phyloP scores from a whole-genome alignment of 2,797 vertebrate species.

The Gymnocypris eckloni region DNA sequence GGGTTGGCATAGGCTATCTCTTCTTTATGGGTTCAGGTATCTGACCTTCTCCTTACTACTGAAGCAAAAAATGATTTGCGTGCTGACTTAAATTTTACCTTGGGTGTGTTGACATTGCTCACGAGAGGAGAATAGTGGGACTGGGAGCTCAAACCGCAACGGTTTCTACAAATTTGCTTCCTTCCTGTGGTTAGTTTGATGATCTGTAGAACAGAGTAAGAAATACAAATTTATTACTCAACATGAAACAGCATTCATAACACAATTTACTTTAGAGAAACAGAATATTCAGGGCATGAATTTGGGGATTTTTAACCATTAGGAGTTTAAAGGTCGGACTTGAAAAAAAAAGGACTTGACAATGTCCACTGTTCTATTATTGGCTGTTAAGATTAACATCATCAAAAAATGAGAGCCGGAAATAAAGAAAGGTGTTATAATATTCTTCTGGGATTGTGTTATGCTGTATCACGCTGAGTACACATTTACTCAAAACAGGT shows the following conservation, averaged over 20 bases:
- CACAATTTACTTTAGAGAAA: not conserved
- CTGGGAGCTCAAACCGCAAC: constrained; percentile 55
- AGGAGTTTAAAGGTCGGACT: not conserved
- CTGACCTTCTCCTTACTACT: constrained; percentile 82
- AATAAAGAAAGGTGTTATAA: not conserved
- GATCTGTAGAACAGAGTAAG: constrained; percentile 8
- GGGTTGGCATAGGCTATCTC: constrained; percentile 35
- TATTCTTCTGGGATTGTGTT: not conserved
- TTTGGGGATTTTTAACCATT: not conserved
- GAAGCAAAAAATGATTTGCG: constrained; percentile 82
- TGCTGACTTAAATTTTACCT: constrained; percentile 83
- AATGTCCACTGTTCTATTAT: not conserved
- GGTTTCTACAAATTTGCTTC: constrained; percentile 42
- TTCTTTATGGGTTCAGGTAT: constrained; percentile 82
- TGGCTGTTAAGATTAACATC: not conserved
- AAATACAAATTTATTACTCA: not conserved
- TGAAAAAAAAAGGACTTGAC: not conserved
- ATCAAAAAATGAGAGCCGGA: not conserved
- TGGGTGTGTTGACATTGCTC: constrained; percentile 77
- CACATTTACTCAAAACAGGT: not conserved
- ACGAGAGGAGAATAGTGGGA: constrained; percentile 66
- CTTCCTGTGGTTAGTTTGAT: constrained; percentile 26
- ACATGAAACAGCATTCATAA: not conserved
- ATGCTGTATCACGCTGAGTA: constrained; percentile 38
- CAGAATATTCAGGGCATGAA: not conserved